phyloP scores from a whole-genome alignment of 1,140 invertebrate species.

The Cataglyphis hispanica region DNA sequence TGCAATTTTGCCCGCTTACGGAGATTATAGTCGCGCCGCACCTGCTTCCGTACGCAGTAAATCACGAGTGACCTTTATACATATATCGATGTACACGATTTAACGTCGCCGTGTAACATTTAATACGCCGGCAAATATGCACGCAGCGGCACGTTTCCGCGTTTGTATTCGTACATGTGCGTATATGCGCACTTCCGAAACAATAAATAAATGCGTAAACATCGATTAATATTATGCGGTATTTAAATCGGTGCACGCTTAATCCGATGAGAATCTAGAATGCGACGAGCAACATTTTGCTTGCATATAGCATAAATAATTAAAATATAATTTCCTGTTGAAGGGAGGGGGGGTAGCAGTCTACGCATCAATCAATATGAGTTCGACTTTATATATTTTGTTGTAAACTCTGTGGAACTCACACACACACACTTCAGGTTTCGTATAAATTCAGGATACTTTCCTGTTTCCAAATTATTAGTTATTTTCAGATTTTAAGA shows the following conservation, averaged over 20 bases:
- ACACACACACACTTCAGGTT: neutral
- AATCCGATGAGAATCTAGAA: neutral
- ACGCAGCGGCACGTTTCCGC: slow-evolving; percentile 22
- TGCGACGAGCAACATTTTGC: neutral
- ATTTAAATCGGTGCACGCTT: neutral
- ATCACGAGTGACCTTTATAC: slow-evolving; percentile 53
- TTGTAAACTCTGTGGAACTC: neutral
- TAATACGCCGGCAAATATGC: slow-evolving; percentile 44
- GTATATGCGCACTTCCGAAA: neutral
- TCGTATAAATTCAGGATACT: neutral
- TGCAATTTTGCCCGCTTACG: slow-evolving; percentile 41
- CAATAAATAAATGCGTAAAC: slow-evolving; percentile 41
- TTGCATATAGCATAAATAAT: neutral
- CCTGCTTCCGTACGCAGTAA: slow-evolving; percentile 53
- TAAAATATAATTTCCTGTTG: neutral
- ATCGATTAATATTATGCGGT: slow-evolving; percentile 11
- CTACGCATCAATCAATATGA: neutral
- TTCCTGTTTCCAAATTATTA: neutral
- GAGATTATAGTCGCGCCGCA: slow-evolving; percentile 49
- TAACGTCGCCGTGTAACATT: slow-evolving; percentile 48
- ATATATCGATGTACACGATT: slow-evolving; percentile 52
- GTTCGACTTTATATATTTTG: neutral
- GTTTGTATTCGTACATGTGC: neutral
- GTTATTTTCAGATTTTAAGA: neutral
- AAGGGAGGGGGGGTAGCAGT: neutral